Base-by-base conservation (phyloP, 2,797 vertebrate genomes). In the Eospalax fontanierii region DNA sequence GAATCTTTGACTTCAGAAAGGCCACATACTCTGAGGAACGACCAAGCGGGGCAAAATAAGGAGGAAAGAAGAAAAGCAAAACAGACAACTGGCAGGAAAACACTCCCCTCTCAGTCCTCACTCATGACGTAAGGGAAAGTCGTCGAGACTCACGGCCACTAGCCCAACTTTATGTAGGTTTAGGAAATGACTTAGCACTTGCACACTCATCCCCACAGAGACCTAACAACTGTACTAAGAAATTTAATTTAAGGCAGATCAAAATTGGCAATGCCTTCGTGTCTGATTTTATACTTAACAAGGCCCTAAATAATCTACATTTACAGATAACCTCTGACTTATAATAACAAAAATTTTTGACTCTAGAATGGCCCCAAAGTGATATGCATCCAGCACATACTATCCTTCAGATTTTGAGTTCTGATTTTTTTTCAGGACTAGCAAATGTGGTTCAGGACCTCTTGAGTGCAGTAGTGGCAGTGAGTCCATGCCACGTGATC, bases 181-280 rank as follows among this genome's bases (percentile, higher is more conserved):
- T 83, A 15, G 82, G 65, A 43, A 70, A 21, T 26, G 21, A 73
- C 66, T 28, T 76, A 90, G 75, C 6, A 86, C 81, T 68, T 50
- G 54, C 19, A 75, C 14, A 66, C 14, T 35, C 14, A 1, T 38
- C n/a, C 19, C 15, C 10, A 1, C 43, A 50, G 28, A 22, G n/a
- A 10, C 12, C 63, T 6, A 70, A 70, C 40, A n/a, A 66, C 30
- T 84, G 12, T 22, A n/a, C 19, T 83, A 68, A 2, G 33, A 91
- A 28, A 74, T 73, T 88, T 59, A 59, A 87, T 38, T 75, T 66
- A 88, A 85, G 43, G 43, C 73, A 85, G 38, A 87, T 80, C 15
- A 50, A 73, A 87, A 63, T 66, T 10, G 7, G 71, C 46, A 65
- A 11, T 50, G 46, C 1, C 1, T 57, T 74, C n/a, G 26, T 54